Evolutionary conservation across 2,888 invertebrate species (phyloP).

Genomic region (Oscheius sp.): DNA sequence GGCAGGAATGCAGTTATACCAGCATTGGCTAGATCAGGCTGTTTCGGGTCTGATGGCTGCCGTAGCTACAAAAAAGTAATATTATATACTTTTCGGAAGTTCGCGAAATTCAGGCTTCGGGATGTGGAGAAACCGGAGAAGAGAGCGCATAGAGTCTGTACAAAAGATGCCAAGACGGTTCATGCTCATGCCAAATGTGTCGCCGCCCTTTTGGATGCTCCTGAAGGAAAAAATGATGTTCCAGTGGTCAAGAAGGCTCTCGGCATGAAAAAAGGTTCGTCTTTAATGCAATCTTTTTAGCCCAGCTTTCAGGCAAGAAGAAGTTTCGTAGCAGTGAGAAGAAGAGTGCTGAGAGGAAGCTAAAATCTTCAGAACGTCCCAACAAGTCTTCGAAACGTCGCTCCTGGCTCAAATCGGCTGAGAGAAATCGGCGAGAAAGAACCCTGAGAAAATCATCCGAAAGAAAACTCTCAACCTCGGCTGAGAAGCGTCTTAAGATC

Average conservation of each 20-base stretch:
- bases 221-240: constrained; percentile 1
- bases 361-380: not conserved
- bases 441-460: not conserved
- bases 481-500: constrained; percentile 3
- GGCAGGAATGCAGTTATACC: constrained; percentile 50
- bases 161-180: constrained; percentile 47
- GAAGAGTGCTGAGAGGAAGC: constrained; percentile 1
- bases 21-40: constrained; percentile 67
- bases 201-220: constrained; percentile 25
- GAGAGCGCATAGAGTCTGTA: constrained; percentile 45
- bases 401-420: not conserved
- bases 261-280: constrained; percentile 12
- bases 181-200: constrained; percentile 57
- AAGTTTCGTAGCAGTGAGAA: not conserved
- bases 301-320: not conserved
- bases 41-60: constrained; percentile 67
- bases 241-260: not conserved
- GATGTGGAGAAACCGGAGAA: constrained; percentile 40
- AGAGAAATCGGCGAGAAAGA: no score
- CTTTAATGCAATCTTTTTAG: not conserved
- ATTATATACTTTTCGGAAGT: not conserved
- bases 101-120: constrained; percentile 21
- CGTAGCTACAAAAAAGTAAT: constrained; percentile 61
- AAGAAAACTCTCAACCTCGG: constrained; percentile 2
- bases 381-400: constrained; percentile 4